A percentile compares a stretch with the other conserved stretches of the same genome.
Evolutionary conservation across 35 echinoderm and acorn worm species (phyloP).

Genomic region (Apostichopus japonicus): DNA sequence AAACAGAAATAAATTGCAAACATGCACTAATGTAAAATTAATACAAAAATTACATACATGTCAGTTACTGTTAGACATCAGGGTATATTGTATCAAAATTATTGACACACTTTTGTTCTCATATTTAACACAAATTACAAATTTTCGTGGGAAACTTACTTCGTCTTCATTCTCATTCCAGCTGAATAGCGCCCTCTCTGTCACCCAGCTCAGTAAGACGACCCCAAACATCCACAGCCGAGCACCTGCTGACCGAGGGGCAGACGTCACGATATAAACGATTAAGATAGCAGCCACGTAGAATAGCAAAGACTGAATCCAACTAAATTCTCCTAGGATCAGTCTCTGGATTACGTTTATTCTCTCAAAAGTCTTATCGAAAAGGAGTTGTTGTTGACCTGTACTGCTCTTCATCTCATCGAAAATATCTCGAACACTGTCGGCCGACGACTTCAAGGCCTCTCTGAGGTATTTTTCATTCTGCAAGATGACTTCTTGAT

Average conservation of each 20-base stretch:
- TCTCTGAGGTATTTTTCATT: slow-evolving; percentile 75
- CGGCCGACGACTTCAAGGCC: slow-evolving; percentile 64
- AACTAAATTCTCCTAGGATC: slow-evolving; percentile 92
- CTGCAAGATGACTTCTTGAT: slow-evolving; percentile 84
- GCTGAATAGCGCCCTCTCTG: slow-evolving; percentile 73
- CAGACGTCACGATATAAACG: slow-evolving; percentile 82
- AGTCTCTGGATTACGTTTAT: slow-evolving; percentile 74
- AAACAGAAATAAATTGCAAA: too few species aligned
- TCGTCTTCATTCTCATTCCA: slow-evolving; percentile 43
- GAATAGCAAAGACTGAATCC: slow-evolving; percentile 87
- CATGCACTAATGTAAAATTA: too few species aligned
- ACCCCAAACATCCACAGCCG: slow-evolving; percentile 79
- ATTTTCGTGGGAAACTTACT: slow-evolving; percentile 31
- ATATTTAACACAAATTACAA: too few species aligned
- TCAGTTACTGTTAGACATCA: too few species aligned
- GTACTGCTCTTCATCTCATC: slow-evolving; percentile 88
- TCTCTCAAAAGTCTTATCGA: slow-evolving; percentile 86
- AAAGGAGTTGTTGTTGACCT: slow-evolving; percentile 69
- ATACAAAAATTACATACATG: too few species aligned
- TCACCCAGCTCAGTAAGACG: slow-evolving; percentile 53
- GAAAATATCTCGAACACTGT: slow-evolving; percentile 76
- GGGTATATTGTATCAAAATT: too few species aligned
- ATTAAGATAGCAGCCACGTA: slow-evolving; percentile 70
- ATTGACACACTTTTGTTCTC: too few species aligned
- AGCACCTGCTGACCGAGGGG: slow-evolving; percentile 75